Evolutionary conservation across 2,888 invertebrate genomes (phyloP), one percentile per base, ranked within the genome.

Genomic region (Ariolimax columbianus): DNA sequence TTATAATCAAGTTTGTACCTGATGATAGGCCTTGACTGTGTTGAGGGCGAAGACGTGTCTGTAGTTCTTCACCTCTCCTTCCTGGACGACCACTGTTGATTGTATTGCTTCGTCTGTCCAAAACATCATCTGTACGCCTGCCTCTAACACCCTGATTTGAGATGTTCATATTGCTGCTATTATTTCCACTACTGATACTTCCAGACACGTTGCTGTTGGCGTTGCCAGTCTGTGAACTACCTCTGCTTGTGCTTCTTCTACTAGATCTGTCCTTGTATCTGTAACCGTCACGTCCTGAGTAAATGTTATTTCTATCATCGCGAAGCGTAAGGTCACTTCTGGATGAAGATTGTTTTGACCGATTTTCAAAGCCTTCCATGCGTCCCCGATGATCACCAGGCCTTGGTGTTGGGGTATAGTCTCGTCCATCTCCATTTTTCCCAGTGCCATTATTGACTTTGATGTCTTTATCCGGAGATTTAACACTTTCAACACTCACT

Each of bases 401-500:
- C 11, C 40, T 23, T 43, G 47, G 6, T n/a, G 75, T 38, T 43
- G 68, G 1, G 4, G n/a, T 43, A 40, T 66, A 43, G 33, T 82
- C 38, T 59, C 75, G 75, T 38, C 75, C 75, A 43, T 75, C 75
- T 63, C 82, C 82, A 82, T 59, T 19, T 43, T 40, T 75, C 40
- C 75, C 75, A 63, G 63, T 30, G 82, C 87, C 87, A 77, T 87
- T 85, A 33, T 79, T 86, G 38, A 43, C 73, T 82, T 84, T 88
- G 86, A 90, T 89, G 88, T 89, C 88, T 78, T 88, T 89, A 75
- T 91, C 91, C 84, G 87, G 86, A 82, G 89, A 87, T 87, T 89
- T 91, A 84, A 88, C 88, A 86, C 88, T 90, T 83, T 87, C 88
- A 85, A 89, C 90, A 87, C 88, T 88, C 77, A 90, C 90, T 86